Percentiles rank a stretch among this genome's conserved stretches.
phyloP scores from a whole-genome alignment of 2,888 invertebrate genomes.

The Zhengitettix transpicula region DNA sequence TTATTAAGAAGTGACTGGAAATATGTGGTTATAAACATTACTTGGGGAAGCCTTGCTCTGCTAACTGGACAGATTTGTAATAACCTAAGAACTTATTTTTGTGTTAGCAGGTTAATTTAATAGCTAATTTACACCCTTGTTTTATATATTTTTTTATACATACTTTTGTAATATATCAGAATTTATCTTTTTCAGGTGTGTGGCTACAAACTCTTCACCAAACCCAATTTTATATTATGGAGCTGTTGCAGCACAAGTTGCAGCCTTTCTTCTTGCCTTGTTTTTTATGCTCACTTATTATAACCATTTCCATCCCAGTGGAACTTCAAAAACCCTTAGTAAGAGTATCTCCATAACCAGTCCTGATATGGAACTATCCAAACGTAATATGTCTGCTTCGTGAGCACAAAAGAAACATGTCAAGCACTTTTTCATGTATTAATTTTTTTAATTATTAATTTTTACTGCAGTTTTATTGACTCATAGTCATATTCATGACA shows the following conservation, averaged over 20 bases:
- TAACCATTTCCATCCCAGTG: slow-evolving; percentile 28
- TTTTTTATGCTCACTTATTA: slow-evolving; percentile 28
- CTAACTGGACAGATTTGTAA: no score
- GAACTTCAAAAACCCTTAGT: slow-evolving; percentile 11
- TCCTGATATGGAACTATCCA: slow-evolving; percentile 2
- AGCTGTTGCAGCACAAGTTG: slow-evolving; percentile 25
- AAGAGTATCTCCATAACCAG: slow-evolving; percentile 1
- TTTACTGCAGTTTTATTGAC: no score
- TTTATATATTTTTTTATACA: background rate
- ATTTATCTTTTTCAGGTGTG: slow-evolving; percentile 23
- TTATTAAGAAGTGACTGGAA: no score
- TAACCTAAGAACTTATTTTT: no score
- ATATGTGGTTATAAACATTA: no score
- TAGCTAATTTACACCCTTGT: no score
- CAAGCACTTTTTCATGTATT: no score
- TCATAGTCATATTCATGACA: no score
- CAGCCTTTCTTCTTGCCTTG: slow-evolving; percentile 25
- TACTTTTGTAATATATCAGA: background rate
- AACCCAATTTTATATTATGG: slow-evolving; percentile 27
- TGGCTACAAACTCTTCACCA: slow-evolving; percentile 24
- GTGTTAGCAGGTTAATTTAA: no score
- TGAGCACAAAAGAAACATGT: no score
- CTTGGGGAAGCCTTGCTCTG: no score
- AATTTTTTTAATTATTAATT: no score
- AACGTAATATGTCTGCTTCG: background rate